phyloP scores from a whole-genome alignment of 2,113 vertebrate genomes.

The Acinonyx jubatus region DNA sequence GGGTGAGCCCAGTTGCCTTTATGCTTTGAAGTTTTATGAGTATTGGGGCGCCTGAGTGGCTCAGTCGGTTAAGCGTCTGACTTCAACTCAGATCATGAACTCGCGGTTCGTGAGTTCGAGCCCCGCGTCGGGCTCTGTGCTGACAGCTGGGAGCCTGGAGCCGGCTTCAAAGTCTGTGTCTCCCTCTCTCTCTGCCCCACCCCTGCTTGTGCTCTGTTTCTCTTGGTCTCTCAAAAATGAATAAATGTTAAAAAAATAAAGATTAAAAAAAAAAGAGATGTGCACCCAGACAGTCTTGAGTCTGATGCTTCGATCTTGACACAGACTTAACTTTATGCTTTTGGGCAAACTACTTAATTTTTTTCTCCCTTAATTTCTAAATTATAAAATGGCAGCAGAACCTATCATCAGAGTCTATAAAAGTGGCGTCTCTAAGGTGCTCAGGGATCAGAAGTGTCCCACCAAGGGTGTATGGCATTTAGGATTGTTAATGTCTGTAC shows the following conservation, averaged over 20 bases:
- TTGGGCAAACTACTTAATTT: background rate
- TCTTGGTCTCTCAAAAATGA: too few relatives aligned
- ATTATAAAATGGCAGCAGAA: background rate
- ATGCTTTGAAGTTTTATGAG: background rate
- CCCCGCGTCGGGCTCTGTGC: too few relatives aligned
- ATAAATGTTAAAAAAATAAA: too few relatives aligned
- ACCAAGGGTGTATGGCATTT: fast-evolving
- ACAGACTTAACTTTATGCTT: background rate
- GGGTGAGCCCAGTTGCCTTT: background rate
- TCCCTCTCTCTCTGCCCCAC: too few relatives aligned
- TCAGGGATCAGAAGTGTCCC: background rate
- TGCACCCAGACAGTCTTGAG: background rate
- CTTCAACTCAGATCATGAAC: too few relatives aligned
- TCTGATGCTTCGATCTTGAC: background rate
- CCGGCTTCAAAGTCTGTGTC: too few relatives aligned
- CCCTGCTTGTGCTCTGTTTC: too few relatives aligned
- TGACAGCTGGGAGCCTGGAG: too few relatives aligned
- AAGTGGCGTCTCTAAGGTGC: background rate
- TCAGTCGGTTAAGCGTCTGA: too few relatives aligned
- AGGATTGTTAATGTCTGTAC: background rate
- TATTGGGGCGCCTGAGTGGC: background rate
- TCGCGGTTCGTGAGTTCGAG: too few relatives aligned
- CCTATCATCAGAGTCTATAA: background rate
- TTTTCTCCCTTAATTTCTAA: constrained; percentile 12
- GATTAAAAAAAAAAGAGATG: background rate